phyloP scores from a whole-genome alignment of 1,140 invertebrate genomes.

The Diploscapter pachys region DNA sequence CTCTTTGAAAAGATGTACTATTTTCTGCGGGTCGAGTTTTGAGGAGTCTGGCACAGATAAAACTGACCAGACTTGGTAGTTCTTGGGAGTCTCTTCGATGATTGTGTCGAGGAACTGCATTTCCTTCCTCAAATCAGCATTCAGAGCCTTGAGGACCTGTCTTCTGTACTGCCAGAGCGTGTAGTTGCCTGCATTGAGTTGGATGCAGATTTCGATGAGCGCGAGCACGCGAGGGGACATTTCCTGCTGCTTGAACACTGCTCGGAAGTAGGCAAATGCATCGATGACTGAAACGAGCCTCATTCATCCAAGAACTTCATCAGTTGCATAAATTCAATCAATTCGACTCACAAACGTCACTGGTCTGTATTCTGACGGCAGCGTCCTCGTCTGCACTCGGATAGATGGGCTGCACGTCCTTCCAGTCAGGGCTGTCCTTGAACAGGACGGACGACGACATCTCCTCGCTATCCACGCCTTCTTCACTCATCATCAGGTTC shows the following conservation, averaged over 20 bases:
- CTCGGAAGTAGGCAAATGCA: conserved; percentile 88
- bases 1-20: too few relatives aligned
- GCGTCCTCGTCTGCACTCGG: conserved; percentile 39
- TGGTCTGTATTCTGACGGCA: conserved; percentile 33
- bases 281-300: conserved; percentile 42
- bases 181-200: conserved; percentile 95
- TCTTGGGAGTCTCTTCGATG: conserved; percentile 87
- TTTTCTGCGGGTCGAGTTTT: too few relatives aligned
- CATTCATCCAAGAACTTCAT: neutral
- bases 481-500: too few relatives aligned
- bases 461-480: too few relatives aligned
- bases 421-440: conserved; percentile 46
- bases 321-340: conserved; percentile 2
- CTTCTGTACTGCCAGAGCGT: conserved; percentile 88
- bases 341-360: neutral
- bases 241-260: conserved; percentile 78
- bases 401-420: conserved; percentile 53
- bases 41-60: neutral
- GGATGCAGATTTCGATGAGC: conserved; percentile 81
- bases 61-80: conserved; percentile 82
- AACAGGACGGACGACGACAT: too few relatives aligned
- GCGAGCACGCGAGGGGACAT: conserved; percentile 80
- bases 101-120: conserved; percentile 77
- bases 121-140: conserved; percentile 77
- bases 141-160: conserved; percentile 75